Conservation (phyloP, 23 tunicate species). For the Trididemnum nubilum region DNA sequence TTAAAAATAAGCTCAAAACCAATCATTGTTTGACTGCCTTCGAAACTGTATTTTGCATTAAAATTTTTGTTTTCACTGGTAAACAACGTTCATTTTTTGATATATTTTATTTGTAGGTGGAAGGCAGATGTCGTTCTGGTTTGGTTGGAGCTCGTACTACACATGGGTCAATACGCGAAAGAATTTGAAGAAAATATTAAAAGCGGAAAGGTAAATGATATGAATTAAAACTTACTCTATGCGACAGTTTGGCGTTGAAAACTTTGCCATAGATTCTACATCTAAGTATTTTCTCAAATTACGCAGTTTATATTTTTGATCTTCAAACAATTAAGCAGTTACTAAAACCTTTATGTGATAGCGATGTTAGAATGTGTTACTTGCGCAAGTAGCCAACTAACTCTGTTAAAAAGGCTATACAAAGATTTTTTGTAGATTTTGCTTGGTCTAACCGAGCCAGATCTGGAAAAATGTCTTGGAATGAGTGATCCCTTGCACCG, state of each 20-base stretch:
- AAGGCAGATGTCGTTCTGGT: conserved; percentile 68
- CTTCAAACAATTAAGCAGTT: not conserved
- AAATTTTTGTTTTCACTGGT: too few relatives aligned
- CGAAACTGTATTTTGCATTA: too few relatives aligned
- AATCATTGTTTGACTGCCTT: too few relatives aligned
- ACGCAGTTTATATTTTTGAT: not conserved
- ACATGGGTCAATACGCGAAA: conserved; percentile 61
- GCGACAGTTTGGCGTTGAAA: not conserved
- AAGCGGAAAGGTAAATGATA: conserved; percentile 60
- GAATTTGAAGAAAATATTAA: conserved; percentile 63
- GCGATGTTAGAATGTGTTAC: too few relatives aligned
- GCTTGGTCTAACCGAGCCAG: conserved; percentile 61
- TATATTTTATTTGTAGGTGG: conserved; percentile 36
- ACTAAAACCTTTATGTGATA: too few relatives aligned
- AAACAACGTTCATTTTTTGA: too few relatives aligned
- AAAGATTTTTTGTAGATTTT: conserved; percentile 53
- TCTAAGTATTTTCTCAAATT: not conserved
- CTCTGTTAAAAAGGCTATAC: too few relatives aligned
- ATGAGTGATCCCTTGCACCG: conserved; percentile 51
- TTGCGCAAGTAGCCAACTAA: too few relatives aligned
- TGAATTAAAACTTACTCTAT: too few relatives aligned
- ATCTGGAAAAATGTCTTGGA: conserved; percentile 54
- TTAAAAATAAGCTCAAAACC: too few relatives aligned
- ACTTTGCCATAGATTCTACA: not conserved
- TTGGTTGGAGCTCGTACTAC: conserved; percentile 63